Percentiles rank a stretch among this genome's conserved stretches.
phyloP scores from a whole-genome alignment of 2,113 vertebrate genomes.

The Gobiocypris rarus region DNA sequence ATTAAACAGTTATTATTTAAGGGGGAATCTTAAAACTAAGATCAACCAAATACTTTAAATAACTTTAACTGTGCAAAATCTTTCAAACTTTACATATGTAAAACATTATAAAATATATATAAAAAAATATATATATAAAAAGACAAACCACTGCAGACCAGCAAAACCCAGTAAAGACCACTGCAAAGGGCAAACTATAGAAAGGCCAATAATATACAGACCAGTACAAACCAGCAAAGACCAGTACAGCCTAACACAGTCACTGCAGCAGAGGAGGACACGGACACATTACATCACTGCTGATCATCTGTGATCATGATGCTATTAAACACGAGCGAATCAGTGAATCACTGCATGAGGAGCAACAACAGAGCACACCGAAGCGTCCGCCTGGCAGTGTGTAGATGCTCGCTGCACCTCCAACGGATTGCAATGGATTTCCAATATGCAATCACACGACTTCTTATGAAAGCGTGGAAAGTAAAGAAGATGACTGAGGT shows the following conservation, averaged over 20 bases:
- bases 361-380: neutral
- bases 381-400: too few species aligned
- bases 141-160: neutral
- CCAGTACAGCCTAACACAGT: neutral
- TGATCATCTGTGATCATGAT: neutral
- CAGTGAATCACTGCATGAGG: neutral
- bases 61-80: neutral
- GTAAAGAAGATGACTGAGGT: neutral
- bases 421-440: neutral
- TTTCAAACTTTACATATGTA: too few species aligned
- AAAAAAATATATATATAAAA: neutral
- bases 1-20: neutral
- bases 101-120: neutral
- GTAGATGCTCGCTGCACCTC: neutral
- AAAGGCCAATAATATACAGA: neutral
- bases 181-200: too few species aligned
- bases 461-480: neutral
- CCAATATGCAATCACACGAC: neutral
- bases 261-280: neutral
- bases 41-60: neutral
- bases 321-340: neutral
- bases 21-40: neutral
- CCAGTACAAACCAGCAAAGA: neutral
- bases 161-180: neutral
- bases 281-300: neutral